Evolutionary conservation across 2,888 invertebrate species (phyloP).

Genomic region (Seladonia tumulorum): DNA sequence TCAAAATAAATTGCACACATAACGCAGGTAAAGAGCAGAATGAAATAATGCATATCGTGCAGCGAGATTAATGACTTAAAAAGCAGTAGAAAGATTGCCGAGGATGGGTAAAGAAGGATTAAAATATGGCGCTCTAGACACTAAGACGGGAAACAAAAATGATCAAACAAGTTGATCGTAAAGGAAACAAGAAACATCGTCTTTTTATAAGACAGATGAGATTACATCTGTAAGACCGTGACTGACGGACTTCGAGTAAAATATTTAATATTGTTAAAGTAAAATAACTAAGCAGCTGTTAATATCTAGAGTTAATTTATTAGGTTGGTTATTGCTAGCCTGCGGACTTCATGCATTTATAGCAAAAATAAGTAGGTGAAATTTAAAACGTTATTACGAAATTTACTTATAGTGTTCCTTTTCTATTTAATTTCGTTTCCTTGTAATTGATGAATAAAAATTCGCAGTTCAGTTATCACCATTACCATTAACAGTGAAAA

Average conservation of each 20-base stretch:
- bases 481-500: neutral
- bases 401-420: too few species aligned
- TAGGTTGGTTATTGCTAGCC: too few species aligned
- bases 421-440: too few species aligned
- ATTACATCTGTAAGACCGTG: slow-evolving; percentile 38
- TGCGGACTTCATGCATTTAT: neutral
- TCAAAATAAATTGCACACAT: neutral
- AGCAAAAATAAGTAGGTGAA: neutral
- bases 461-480: neutral
- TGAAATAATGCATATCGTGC: neutral
- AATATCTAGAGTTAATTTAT: neutral
- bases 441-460: too few species aligned
- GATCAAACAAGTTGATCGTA: slow-evolving; percentile 11
- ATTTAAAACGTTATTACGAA: neutral
- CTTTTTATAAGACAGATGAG: slow-evolving; percentile 9
- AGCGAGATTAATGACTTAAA: slow-evolving; percentile 21
- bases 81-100: slow-evolving; percentile 24
- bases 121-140: slow-evolving; percentile 12
- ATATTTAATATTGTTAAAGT: neutral
- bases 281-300: neutral
- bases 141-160: slow-evolving; percentile 13
- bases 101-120: slow-evolving; percentile 16
- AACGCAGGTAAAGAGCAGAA: neutral
- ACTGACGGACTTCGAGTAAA: neutral
- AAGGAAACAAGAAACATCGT: slow-evolving; percentile 13